Evolutionary conservation across 2,888 invertebrate species (phyloP), one percentile per base, ranked within the genome.

Genomic region (Torymus tubicola): DNA sequence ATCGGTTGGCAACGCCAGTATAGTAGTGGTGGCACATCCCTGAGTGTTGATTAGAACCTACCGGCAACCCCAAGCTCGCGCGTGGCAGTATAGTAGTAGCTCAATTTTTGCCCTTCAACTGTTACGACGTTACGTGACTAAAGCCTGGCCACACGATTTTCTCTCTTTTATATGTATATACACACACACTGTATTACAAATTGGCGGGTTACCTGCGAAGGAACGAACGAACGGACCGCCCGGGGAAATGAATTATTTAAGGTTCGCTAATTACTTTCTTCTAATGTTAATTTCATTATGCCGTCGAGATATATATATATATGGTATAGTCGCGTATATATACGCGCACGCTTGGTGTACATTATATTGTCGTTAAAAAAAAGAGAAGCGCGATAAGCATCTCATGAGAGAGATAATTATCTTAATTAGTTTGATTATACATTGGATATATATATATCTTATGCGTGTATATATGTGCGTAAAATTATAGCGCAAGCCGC

Each of bases 41-140:
- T 67, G 42, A 65, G 69, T 67, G 71, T 53, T 80, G 77, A 85
- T 83, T 84, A 84, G 78, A 69, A 82, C 80, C 72, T 50, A 18
- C 72, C 53, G 18, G 31, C 52, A 18, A 60, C 67, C 68, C 57
- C 42, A 21, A 21, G 21, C 21, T 8, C 42, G 42, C 42, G 42
- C 42, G 42, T 8, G 8, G 42, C n/a, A n/a, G n/a, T n/a, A 31
- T 42, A 42, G 42, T 8, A 63, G 60, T 60, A 70, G 82, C 72
- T 78, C 75, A 80, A 80, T 82, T 82, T 80, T 80, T 80, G 78
- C 78, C 82, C 78, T 78, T 77, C 78, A 58, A 60, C 61, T 68
- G 65, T 81, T 73, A 79, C 79, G 69, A 65, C 61, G 55, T 82
- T 79, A 79, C 81, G 79, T 82, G 81, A 82, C 81, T 68, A 70